A percentile compares a stretch with the other conserved stretches of the same genome.
Evolutionary conservation across 2,797 vertebrate genomes (phyloP).

Genomic region (Channa striata): DNA sequence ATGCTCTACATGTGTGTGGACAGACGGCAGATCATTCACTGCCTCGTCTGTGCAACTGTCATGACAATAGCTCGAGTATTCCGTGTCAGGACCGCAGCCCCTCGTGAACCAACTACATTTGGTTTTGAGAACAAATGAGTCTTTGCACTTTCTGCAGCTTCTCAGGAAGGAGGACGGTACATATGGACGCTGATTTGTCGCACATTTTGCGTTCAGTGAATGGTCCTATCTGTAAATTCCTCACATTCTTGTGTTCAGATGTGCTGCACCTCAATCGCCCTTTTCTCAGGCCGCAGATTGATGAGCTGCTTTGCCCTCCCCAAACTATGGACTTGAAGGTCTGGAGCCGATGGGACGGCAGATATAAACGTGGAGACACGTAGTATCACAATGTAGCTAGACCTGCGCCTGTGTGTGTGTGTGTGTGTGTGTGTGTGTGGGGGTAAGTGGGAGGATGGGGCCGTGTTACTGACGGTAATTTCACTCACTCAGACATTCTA

Average conservation of each 20-base stretch:
- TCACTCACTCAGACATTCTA: neutral
- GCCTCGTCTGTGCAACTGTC: conserved; percentile 9
- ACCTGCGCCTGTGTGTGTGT: conserved; percentile 12
- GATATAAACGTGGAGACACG: neutral
- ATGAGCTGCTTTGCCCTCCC: conserved; percentile 7
- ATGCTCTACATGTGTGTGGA: too few species aligned
- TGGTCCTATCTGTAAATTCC: conserved; percentile 34
- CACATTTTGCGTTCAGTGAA: conserved; percentile 1
- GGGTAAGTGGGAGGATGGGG: neutral
- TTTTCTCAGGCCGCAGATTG: conserved; percentile 17
- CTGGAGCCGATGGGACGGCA: neutral
- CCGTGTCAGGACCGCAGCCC: conserved; percentile 12
- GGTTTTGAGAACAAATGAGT: neutral
- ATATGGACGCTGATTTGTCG: neutral
- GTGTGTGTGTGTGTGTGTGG: too few species aligned
- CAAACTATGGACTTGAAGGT: neutral
- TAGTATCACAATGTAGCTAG: neutral
- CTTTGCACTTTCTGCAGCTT: neutral
- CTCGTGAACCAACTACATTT: neutral
- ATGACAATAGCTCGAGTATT: conserved; percentile 37
- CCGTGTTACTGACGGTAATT: conserved; percentile 25
- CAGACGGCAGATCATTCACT: conserved; percentile 6
- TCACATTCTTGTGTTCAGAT: conserved; percentile 24
- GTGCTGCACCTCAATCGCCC: conserved; percentile 21
- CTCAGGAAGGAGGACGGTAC: neutral